Conservation (phyloP, 2,113 vertebrate genomes). For the Todiramphus chloris region DNA sequence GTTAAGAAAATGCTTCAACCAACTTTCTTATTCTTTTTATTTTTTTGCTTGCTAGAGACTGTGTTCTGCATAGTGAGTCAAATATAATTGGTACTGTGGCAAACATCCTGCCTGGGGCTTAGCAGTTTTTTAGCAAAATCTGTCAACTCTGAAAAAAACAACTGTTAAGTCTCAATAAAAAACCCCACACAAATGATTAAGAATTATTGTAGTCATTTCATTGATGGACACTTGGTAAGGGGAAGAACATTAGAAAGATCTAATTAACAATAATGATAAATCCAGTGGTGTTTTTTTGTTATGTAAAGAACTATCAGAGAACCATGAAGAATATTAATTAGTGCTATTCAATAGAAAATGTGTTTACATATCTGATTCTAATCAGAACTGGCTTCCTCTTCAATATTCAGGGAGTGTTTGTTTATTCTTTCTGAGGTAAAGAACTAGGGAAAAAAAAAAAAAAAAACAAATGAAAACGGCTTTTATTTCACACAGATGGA, state of each 20-base stretch:
- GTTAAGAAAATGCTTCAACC: not conserved
- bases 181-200: not conserved
- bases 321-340: not conserved
- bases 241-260: not conserved
- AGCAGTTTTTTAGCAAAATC: not conserved
- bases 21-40: not conserved
- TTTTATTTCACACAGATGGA: not conserved
- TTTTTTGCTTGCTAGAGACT: not conserved
- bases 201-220: not conserved
- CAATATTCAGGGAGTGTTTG: not conserved
- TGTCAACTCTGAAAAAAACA: not conserved
- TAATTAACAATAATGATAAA: not conserved
- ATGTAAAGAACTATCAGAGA: not conserved
- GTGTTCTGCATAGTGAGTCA: not conserved
- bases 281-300: not conserved
- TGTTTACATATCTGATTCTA: not conserved
- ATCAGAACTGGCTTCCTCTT: not conserved
- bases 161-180: not conserved
- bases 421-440: not conserved
- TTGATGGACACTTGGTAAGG: not conserved
- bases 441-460: not conserved
- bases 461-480: accelerated
- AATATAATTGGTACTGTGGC: not conserved
- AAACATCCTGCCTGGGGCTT: not conserved
- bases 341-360: not conserved